A percentile compares a stretch with the other conserved stretches of the same genome.
phyloP scores from a whole-genome alignment of 2,797 vertebrate species.

The Prunella strophiata region DNA sequence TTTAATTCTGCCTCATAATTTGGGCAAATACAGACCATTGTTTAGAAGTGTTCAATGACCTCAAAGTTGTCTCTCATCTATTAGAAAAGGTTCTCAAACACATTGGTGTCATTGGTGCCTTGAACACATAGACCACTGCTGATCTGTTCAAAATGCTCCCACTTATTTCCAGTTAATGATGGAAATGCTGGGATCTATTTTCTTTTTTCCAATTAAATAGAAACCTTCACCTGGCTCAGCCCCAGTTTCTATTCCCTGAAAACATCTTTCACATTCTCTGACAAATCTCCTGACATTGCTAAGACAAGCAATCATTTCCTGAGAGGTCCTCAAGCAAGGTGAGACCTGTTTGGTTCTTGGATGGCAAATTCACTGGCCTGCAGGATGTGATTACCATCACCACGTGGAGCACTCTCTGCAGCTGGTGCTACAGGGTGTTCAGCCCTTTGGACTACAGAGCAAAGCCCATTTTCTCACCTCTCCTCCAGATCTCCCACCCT shows the following conservation, averaged over 20 bases:
- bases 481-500: slow-evolving; percentile 27
- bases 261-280: slow-evolving; percentile 38
- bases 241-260: slow-evolving; percentile 46
- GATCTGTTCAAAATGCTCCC: background rate
- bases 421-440: background rate
- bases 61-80: background rate
- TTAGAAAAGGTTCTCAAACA: background rate
- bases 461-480: background rate
- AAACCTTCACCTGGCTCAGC: slow-evolving; percentile 51
- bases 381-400: background rate
- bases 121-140: background rate
- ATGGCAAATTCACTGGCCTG: slow-evolving; percentile 10
- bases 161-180: slow-evolving; percentile 36
- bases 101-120: background rate
- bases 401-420: background rate
- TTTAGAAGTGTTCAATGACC: background rate
- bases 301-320: slow-evolving; percentile 30
- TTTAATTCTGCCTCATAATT: background rate
- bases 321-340: slow-evolving; percentile 5
- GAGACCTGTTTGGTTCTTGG: slow-evolving; percentile 15
- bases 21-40: background rate
- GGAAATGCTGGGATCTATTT: background rate
- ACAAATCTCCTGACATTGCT: slow-evolving; percentile 43
- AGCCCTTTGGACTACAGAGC: background rate
- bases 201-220: background rate